These are phyloP conservation scores for Drosophila sechellia DNA, from an alignment of 1,140 invertebrate species.

Conservation along the genomic window DNA sequence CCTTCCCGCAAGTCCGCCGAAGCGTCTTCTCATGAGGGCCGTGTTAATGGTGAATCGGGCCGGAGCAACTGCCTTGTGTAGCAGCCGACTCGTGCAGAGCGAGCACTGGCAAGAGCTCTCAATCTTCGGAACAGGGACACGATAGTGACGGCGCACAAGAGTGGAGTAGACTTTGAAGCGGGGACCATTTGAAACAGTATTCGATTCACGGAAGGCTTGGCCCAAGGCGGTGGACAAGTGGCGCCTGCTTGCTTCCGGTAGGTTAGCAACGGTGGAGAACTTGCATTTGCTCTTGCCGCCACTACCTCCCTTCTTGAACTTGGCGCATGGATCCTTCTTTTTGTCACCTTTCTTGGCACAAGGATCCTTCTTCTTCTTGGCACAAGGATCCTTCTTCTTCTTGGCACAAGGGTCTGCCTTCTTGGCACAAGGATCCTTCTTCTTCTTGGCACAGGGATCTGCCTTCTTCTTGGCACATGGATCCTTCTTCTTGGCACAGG, in stretches of 20 bases:
- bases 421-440: conserved; percentile 1
- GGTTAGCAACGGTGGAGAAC: conserved; percentile 40
- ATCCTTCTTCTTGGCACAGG: not conserved
- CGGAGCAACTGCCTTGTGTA: not conserved
- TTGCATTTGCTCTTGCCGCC: conserved; percentile 27
- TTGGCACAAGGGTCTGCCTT: not conserved
- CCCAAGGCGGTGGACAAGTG: conserved; percentile 28
- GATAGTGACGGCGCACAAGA: conserved; percentile 53
- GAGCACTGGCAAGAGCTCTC: not conserved
- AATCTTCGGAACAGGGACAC: not conserved
- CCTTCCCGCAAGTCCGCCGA: conserved; percentile 1
- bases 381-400: conserved; percentile 1
- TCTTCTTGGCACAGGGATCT: not conserved
- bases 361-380: not conserved
- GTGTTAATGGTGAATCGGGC: conserved; percentile 23
- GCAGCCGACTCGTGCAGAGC: no score
- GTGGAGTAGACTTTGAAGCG: conserved; percentile 39
- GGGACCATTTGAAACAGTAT: not conserved
- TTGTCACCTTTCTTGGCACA: conserved; percentile 33
- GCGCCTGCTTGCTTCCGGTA: conserved; percentile 25
- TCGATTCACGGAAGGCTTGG: not conserved
- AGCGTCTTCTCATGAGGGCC: conserved; percentile 20
- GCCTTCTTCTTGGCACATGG: not conserved
- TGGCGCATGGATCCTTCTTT: conserved; percentile 41
- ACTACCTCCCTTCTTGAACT: conserved; percentile 24